A percentile compares a stretch with the other conserved stretches of the same genome.
These are phyloP conservation scores for Acrobasis suavella DNA, from an alignment of 2,888 invertebrate genomes.

Conservation along the genomic window DNA sequence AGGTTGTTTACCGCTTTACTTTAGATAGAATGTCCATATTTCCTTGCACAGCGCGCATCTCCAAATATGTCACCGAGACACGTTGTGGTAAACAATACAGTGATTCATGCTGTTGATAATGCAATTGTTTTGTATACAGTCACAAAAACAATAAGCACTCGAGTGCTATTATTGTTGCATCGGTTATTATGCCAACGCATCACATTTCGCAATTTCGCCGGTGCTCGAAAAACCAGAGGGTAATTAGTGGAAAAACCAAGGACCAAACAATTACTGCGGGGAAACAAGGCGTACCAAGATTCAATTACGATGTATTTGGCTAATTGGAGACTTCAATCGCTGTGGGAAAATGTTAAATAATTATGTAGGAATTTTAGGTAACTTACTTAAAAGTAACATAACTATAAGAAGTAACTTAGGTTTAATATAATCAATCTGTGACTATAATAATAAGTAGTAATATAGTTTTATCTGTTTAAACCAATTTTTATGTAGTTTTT, in stretches of 20 bases:
- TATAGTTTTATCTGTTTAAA: too few relatives aligned
- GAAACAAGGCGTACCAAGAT: constrained; percentile 49
- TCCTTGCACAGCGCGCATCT: constrained; percentile 41
- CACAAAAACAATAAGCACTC: constrained; percentile 41
- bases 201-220: constrained; percentile 37
- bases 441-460: too few relatives aligned
- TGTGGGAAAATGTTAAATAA: background rate
- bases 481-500: too few relatives aligned
- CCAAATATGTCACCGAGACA: constrained; percentile 53
- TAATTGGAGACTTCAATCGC: constrained; percentile 52
- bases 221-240: constrained; percentile 35
- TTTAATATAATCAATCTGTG: too few relatives aligned
- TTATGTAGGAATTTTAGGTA: background rate
- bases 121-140: constrained; percentile 54
- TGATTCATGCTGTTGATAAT: constrained; percentile 60
- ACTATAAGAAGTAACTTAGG: too few relatives aligned
- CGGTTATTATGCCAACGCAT: constrained; percentile 35
- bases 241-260: constrained; percentile 52
- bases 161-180: constrained; percentile 15
- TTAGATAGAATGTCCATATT: constrained; percentile 36
- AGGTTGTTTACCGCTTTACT: constrained; percentile 37
- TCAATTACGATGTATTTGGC: constrained; percentile 59
- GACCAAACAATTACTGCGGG: constrained; percentile 44
- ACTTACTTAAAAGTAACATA: too few relatives aligned
- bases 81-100: constrained; percentile 57